A percentile compares a stretch with the other conserved stretches of the same genome.
Evolutionary conservation across 2,888 invertebrate species (phyloP).

Genomic region (Hirtodrosophila alboralis): DNA sequence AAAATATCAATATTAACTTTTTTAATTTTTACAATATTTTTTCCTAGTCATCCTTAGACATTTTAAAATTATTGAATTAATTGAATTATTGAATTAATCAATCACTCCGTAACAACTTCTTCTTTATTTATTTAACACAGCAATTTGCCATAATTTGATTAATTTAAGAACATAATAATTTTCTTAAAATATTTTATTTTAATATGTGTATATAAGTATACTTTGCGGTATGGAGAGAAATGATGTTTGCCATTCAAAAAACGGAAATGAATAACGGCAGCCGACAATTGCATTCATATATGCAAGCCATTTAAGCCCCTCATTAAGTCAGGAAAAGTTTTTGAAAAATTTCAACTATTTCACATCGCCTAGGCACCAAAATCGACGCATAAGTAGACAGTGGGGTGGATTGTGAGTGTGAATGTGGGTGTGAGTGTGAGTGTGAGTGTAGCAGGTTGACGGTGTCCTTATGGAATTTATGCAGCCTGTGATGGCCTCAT

Average conservation of each 20-base stretch:
- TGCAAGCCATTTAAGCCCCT: constrained; percentile 66
- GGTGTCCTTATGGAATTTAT: constrained; percentile 65
- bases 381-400: constrained; percentile 26
- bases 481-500: constrained; percentile 51
- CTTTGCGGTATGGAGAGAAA: constrained; percentile 5
- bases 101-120: too few relatives aligned
- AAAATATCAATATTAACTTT: too few relatives aligned
- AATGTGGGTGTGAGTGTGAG: too few relatives aligned
- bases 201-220: too few relatives aligned
- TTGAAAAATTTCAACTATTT: constrained; percentile 67
- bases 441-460: constrained; percentile 28
- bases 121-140: too few relatives aligned
- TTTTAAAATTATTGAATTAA: too few relatives aligned
- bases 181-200: too few relatives aligned
- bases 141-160: too few relatives aligned
- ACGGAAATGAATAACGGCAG: constrained; percentile 27
- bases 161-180: too few relatives aligned
- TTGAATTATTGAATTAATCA: too few relatives aligned
- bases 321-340: constrained; percentile 65
- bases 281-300: constrained; percentile 57
- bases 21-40: too few relatives aligned
- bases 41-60: too few relatives aligned
- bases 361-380: constrained; percentile 60
- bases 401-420: not conserved
- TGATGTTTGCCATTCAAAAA: constrained; percentile 10